Conservation (phyloP, 2,113 vertebrate genomes). For the Aramus guarauna region DNA sequence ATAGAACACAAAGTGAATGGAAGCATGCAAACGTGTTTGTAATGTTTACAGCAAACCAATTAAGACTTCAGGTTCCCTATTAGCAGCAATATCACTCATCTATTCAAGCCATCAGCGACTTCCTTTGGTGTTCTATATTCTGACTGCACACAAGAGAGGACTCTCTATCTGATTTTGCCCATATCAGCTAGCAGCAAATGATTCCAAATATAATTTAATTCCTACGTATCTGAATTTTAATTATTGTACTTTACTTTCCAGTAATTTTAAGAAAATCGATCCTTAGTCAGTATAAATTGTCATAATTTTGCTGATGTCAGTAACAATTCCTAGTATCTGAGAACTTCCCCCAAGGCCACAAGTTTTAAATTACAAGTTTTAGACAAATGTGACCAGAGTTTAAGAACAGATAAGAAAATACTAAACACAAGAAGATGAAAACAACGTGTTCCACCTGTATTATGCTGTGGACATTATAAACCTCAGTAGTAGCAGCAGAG, state of each 20-base stretch:
- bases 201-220: constrained; percentile 1
- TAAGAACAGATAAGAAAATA: not conserved
- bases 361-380: not conserved
- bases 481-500: not conserved
- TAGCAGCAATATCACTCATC: constrained; percentile 34
- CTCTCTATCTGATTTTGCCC: not conserved
- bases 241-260: not conserved
- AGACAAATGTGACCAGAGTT: not conserved
- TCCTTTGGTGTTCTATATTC: constrained; percentile 4
- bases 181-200: not conserved
- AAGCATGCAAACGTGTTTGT: constrained; percentile 33
- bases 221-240: not conserved
- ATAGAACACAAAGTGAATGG: constrained; percentile 31
- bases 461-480: not conserved
- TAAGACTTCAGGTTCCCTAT: constrained; percentile 49
- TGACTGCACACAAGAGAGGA: not conserved
- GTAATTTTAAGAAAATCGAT: not conserved
- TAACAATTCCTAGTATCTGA: not conserved
- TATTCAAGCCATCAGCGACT: constrained; percentile 3
- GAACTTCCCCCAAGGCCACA: not conserved
- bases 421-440: not conserved
- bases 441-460: not conserved
- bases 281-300: not conserved
- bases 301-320: not conserved
- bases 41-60: constrained; percentile 63